These are phyloP conservation scores for Drepanosiphum platanoidis DNA, from an alignment of 2,888 invertebrate genomes.

Conservation along the genomic window DNA sequence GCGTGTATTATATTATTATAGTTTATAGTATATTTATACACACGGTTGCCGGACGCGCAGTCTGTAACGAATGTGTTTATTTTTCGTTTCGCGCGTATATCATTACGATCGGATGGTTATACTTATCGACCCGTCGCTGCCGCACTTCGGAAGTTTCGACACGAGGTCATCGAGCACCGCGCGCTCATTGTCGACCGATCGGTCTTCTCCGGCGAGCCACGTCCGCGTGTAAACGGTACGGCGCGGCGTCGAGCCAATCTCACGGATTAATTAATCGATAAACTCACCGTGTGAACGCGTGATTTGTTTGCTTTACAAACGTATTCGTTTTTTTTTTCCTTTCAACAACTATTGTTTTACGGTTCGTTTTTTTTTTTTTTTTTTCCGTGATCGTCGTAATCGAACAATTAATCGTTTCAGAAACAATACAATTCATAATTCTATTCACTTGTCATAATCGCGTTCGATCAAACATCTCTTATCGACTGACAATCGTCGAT, in stretches of 20 bases:
- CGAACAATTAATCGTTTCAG: too few species aligned
- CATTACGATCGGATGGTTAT: not conserved
- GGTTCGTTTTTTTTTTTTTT: too few species aligned
- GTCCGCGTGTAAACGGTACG: not conserved
- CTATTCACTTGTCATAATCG: too few species aligned
- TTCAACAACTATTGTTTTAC: not conserved
- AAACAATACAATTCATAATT: too few species aligned
- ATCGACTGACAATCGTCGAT: too few species aligned
- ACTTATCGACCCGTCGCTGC: not conserved
- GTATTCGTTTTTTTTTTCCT: not conserved
- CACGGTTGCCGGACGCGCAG: not conserved
- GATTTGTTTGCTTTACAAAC: not conserved
- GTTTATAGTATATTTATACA: not conserved
- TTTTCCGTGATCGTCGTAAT: too few species aligned
- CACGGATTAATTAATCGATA: not conserved
- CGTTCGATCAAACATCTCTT: too few species aligned
- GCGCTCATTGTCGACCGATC: conserved; percentile 10
- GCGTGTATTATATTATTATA: too few species aligned
- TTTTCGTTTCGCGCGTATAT: not conserved
- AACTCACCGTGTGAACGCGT: not conserved
- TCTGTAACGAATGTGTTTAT: conserved; percentile 9
- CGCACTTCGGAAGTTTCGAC: conserved; percentile 49
- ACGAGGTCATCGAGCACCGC: conserved; percentile 28
- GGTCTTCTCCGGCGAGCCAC: not conserved
- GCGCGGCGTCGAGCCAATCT: not conserved